phyloP scores from a whole-genome alignment of 2,113 vertebrate species.

The Platichthys flesus region DNA sequence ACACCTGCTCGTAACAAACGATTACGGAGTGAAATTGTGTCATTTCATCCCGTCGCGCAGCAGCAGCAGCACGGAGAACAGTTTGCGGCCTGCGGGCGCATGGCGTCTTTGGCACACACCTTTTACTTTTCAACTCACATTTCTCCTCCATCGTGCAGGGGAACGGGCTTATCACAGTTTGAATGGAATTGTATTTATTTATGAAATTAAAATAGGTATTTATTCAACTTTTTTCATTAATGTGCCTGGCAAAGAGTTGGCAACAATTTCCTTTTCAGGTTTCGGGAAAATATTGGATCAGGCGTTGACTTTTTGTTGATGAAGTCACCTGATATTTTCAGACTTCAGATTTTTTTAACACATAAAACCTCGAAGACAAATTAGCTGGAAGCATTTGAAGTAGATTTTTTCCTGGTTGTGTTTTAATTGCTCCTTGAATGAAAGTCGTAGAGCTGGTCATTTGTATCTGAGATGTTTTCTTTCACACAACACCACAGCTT shows the following conservation, averaged over 20 bases:
- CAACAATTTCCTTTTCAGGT: background rate
- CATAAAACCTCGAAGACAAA: background rate
- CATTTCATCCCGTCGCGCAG: slow-evolving; percentile 36
- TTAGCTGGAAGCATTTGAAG: slow-evolving; percentile 30
- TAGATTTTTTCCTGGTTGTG: background rate
- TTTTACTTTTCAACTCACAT: slow-evolving; percentile 29
- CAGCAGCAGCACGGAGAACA: slow-evolving; percentile 23
- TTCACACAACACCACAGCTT: slow-evolving; percentile 19
- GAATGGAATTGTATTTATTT: background rate
- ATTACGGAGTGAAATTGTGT: slow-evolving; percentile 15
- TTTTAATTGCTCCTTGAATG: slow-evolving; percentile 3
- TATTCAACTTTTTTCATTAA: background rate
- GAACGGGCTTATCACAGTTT: background rate
- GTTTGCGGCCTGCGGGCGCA: slow-evolving; percentile 52
- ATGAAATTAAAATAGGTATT: background rate
- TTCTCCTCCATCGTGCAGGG: background rate
- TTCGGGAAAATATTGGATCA: slow-evolving; percentile 11
- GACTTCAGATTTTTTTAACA: background rate
- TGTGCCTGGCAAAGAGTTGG: background rate
- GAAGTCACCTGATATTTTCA: background rate
- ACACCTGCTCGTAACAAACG: slow-evolving; percentile 17
- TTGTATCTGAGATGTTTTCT: background rate
- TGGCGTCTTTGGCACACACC: slow-evolving; percentile 48
- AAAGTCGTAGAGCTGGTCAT: slow-evolving; percentile 1
- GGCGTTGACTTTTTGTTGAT: background rate